Percentiles rank a stretch among this genome's conserved stretches.
Evolutionary conservation across 2,113 vertebrate species (phyloP).

Genomic region (Albula goreensis): DNA sequence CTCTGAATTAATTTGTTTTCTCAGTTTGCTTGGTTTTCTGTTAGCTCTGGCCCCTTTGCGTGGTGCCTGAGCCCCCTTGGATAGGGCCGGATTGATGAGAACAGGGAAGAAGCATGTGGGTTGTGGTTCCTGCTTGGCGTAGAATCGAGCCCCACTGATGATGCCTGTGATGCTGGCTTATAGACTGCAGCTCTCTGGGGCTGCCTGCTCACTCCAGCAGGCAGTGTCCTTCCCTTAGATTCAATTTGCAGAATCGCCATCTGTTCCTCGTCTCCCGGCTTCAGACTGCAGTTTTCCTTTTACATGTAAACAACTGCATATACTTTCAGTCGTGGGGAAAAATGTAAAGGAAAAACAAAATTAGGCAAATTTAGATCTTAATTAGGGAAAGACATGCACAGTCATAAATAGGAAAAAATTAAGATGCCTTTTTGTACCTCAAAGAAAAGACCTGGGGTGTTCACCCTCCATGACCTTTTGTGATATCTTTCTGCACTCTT

Average conservation of each 20-base stretch:
- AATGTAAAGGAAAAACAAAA: neutral
- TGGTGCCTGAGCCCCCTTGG: neutral
- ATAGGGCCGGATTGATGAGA: neutral
- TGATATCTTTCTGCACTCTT: neutral
- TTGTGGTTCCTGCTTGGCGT: neutral
- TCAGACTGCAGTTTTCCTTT: neutral
- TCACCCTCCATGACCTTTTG: neutral
- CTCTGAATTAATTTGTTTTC: constrained; percentile 3
- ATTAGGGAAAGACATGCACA: neutral
- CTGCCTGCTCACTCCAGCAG: neutral
- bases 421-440: neutral
- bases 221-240: neutral
- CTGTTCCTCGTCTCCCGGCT: neutral
- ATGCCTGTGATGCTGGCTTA: neutral
- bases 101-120: neutral
- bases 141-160: neutral
- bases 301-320: neutral
- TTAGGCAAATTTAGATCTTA: neutral
- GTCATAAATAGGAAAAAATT: neutral
- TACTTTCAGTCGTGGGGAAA: neutral
- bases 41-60: neutral
- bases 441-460: neutral
- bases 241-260: neutral
- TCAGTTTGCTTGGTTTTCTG: neutral
- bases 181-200: neutral